Base-by-base conservation (phyloP, 2,113 vertebrate species). In the Oriolus oriolus region DNA sequence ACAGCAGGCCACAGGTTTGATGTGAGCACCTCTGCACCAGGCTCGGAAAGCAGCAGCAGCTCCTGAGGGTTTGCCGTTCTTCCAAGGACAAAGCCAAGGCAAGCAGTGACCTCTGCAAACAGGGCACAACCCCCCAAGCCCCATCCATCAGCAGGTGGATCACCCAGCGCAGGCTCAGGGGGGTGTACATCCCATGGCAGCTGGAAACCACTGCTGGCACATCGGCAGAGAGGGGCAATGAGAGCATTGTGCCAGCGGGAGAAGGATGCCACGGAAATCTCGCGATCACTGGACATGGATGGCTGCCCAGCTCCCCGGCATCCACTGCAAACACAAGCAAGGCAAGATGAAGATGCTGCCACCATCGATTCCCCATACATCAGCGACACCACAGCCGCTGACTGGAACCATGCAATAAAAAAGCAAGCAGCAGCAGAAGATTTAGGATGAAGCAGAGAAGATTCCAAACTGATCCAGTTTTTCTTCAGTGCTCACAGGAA, bases 211-310 rank as follows among this genome's bases (percentile, higher is more conserved):
- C 56, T 37, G 30, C 4, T 1, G 41, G 35, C 64, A 75, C 4
- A 0, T 9, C 53, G 8, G 5, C 64, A 64, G 28, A 65, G 57
- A 42, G 15, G 54, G 35, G 9, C 54, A 30, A 21, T 0, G 16
- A 39, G 52, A 50, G 30, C 12, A 3, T 13, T 42, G 44, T n/a
- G 66, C 59, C 11, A 6, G 21, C 11, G 39, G 41, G 52, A 68
- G 33, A 44, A 76, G 50, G 79, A 52, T 18, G 47, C 11, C 45
- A 60, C 44, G 2, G 16, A 63, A 56, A 60, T 10, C 73, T 33
- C 33, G 30, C 16, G 71, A 54, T 35, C 47, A 30, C 54, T 44
- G 70, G 35, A 19, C 74, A 81, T 0, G 0, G 41, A 28, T 11
- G 65, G 64, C 69, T 87, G 57, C 59, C 75, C 76, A 33, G 49